A percentile compares a stretch with the other conserved stretches of the same genome.
Evolutionary conservation across 2,797 vertebrate genomes (phyloP).

Genomic region (Numenius phaeopus): DNA sequence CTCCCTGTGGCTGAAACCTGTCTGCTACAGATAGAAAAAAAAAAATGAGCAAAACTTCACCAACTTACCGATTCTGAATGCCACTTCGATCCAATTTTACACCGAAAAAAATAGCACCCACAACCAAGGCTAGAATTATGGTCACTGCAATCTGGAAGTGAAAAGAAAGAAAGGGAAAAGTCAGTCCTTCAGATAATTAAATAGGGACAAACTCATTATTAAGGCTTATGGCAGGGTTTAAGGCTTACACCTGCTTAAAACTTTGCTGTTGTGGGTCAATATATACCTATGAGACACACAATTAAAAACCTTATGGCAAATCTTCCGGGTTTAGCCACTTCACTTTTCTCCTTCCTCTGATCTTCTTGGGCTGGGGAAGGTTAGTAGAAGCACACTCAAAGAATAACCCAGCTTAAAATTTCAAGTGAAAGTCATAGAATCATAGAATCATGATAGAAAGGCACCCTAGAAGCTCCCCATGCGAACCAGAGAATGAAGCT

Average conservation of each 20-base stretch:
- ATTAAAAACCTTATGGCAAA: background rate
- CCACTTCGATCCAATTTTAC: slow-evolving; percentile 68
- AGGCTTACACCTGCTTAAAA: background rate
- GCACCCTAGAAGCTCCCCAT: background rate
- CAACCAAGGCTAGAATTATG: slow-evolving; percentile 54
- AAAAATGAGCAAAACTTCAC: background rate
- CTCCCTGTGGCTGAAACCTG: background rate
- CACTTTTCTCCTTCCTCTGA: background rate
- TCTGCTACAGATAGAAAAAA: background rate
- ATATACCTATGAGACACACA: background rate
- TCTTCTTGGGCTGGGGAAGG: background rate
- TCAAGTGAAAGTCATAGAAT: background rate
- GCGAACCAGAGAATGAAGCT: background rate
- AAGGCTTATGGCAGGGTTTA: background rate
- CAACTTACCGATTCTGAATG: slow-evolving; percentile 74
- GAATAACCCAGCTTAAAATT: background rate
- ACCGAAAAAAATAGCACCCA: slow-evolving; percentile 75
- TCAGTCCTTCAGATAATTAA: background rate
- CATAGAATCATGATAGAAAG: background rate
- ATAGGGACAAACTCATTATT: background rate
- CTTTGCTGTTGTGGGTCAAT: background rate
- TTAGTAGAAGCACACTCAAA: background rate
- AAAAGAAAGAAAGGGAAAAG: background rate
- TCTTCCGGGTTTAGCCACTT: background rate
- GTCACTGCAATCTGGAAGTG: slow-evolving; percentile 65